Conservation (phyloP, 2,797 vertebrate species). For the Sebastes itinus region DNA sequence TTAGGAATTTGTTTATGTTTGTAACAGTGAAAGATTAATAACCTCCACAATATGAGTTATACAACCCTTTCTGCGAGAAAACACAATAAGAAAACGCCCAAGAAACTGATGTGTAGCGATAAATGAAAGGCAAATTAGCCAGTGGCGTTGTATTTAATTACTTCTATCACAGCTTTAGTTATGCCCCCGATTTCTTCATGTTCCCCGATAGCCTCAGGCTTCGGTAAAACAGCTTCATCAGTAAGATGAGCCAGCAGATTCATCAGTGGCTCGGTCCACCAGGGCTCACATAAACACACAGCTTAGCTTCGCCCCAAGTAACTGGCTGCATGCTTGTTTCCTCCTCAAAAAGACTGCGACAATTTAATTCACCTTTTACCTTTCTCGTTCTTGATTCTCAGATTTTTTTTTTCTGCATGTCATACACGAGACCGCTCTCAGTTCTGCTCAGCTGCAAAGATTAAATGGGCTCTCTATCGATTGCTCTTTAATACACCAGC, state of each 20-base stretch:
- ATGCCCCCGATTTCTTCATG: conserved; percentile 60
- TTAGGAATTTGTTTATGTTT: conserved; percentile 74
- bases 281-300: conserved; percentile 43
- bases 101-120: conserved; percentile 57
- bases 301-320: conserved; percentile 49
- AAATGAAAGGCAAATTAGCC: conserved; percentile 69
- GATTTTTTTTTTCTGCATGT: conserved; percentile 26
- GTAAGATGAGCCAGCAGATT: conserved; percentile 60
- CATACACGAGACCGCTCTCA: conserved; percentile 48
- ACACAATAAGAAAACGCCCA: conserved; percentile 30
- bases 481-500: conserved; percentile 68
- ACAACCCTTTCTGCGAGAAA: conserved; percentile 30
- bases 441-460: conserved; percentile 65
- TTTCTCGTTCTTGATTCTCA: conserved; percentile 34
- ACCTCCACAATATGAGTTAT: conserved; percentile 42
- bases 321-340: conserved; percentile 47
- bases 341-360: conserved; percentile 54
- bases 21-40: conserved; percentile 72
- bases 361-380: conserved; percentile 65
- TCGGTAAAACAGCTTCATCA: conserved; percentile 61
- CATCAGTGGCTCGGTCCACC: conserved; percentile 60
- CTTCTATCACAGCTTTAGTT: conserved; percentile 69
- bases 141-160: conserved; percentile 72
- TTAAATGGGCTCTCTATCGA: conserved; percentile 79
- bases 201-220: conserved; percentile 52